Conservation (phyloP, 2,113 vertebrate genomes). For the Nasalis larvatus region DNA sequence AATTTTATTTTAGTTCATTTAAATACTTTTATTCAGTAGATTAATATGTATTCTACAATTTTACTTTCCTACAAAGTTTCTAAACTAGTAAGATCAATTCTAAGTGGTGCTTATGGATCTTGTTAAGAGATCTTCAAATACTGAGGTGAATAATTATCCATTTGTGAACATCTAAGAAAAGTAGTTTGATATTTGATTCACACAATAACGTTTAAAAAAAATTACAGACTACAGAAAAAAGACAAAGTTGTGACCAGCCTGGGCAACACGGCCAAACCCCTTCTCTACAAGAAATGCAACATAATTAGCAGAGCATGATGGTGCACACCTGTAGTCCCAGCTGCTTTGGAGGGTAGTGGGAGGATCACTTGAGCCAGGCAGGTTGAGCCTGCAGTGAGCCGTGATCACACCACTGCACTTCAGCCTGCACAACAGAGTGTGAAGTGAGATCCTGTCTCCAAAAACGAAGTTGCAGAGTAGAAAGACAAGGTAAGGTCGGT, state of each 20-base stretch:
- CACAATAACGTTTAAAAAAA: neutral
- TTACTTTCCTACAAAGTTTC: slow-evolving; percentile 28
- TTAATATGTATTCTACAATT: slow-evolving; percentile 4
- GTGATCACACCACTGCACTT: too few species aligned
- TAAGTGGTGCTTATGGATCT: neutral
- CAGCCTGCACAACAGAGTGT: too few species aligned
- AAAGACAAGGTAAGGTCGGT: neutral
- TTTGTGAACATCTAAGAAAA: neutral
- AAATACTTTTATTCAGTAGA: neutral
- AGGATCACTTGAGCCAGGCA: too few species aligned
- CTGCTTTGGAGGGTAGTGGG: too few species aligned
- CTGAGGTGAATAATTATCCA: neutral
- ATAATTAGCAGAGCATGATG: too few species aligned
- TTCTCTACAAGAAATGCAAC: too few species aligned
- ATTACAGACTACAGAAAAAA: neutral
- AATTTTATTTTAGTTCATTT: neutral
- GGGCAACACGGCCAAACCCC: too few species aligned
- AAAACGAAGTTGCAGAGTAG: neutral
- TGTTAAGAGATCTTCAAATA: slow-evolving; percentile 7
- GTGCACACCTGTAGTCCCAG: too few species aligned
- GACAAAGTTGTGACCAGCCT: too few species aligned
- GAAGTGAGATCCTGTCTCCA: too few species aligned
- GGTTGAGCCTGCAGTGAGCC: too few species aligned
- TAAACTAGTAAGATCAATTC: slow-evolving; percentile 4
- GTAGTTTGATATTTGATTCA: neutral